Conservation (phyloP, 2,113 vertebrate genomes). For the Neodontobutis hainanensis region DNA sequence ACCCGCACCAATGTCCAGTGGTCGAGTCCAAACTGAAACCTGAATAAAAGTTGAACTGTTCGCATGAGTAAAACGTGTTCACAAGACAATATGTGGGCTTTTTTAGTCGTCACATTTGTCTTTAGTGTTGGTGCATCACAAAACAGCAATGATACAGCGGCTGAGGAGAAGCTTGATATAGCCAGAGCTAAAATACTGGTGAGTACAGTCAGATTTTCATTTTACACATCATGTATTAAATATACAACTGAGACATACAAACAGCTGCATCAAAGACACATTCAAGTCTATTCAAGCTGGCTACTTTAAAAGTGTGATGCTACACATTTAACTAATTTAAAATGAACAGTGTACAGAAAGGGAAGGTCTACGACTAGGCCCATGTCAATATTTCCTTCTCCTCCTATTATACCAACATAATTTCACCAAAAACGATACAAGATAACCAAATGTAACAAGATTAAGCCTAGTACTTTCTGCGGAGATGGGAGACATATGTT, state of each 20-base stretch:
- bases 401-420: too few relatives aligned
- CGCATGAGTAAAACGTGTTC: background rate
- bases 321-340: too few relatives aligned
- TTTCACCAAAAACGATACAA: too few relatives aligned
- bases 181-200: slow-evolving; percentile 78
- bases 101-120: slow-evolving; percentile 45
- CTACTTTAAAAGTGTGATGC: too few relatives aligned
- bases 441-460: background rate
- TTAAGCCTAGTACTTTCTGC: slow-evolving; percentile 12
- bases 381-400: too few relatives aligned
- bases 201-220: slow-evolving; percentile 40
- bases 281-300: too few relatives aligned
- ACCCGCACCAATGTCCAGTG: slow-evolving; percentile 9
- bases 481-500: slow-evolving; percentile 20
- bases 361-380: too few relatives aligned
- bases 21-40: slow-evolving; percentile 42
- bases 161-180: slow-evolving; percentile 52
- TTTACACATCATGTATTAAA: too few relatives aligned
- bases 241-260: too few relatives aligned
- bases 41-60: background rate
- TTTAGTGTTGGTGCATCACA: slow-evolving; percentile 33
- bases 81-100: slow-evolving; percentile 61
- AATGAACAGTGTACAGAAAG: too few relatives aligned
- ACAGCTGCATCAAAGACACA: too few relatives aligned
- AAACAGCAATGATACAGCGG: slow-evolving; percentile 22